Evolutionary conservation across 2,113 vertebrate species (phyloP), one percentile per base, ranked within the genome.

Genomic region (Oreocharis arfaki): DNA sequence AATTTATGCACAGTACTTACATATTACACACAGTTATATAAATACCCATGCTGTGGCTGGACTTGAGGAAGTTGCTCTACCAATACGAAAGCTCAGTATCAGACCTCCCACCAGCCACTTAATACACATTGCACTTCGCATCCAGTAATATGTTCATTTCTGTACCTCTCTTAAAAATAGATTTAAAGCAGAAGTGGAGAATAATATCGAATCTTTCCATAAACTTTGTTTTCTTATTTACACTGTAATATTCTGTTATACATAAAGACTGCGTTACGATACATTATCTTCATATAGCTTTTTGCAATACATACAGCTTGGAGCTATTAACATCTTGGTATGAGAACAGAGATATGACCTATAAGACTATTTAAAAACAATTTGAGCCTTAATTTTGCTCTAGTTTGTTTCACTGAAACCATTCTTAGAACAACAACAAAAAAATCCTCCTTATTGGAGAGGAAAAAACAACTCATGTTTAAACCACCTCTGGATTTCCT

Each of bases 91-190:
- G 93, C 76, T 91, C 70, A 89, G 14, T 44, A 69, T 86, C 69
- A 88, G 41, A 64, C 77, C 85, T 91, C 84, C 92, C 85, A 89
- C 24, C 80, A 85, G 89, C 94, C 89, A 82, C 91, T 93, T 41
- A 30, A 95, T 87, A 96, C 84, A 94, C 91, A 92, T 96, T 98
- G 97, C 95, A 97, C 97, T 97, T 88, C 47, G 85, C 93, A 97
- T 94, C 87, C 97, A 97, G 95, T 96, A 98, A 98, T 98, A 98
- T 68, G 95, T 60, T 98, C 97, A 97, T 98, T 98, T 98, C 97
- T 97, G 96, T 97, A 97, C 87, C 97, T 98, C 98, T 98, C 96
- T 98, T 97, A 98, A 98, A 98, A 98, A 98, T 98, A 98, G 98
- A 98, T 98, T 98, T 98, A 97, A 98, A 98, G 96, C 97, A 97